Evolutionary conservation across 2,888 invertebrate genomes (phyloP).

Genomic region (Tachina grossa): DNA sequence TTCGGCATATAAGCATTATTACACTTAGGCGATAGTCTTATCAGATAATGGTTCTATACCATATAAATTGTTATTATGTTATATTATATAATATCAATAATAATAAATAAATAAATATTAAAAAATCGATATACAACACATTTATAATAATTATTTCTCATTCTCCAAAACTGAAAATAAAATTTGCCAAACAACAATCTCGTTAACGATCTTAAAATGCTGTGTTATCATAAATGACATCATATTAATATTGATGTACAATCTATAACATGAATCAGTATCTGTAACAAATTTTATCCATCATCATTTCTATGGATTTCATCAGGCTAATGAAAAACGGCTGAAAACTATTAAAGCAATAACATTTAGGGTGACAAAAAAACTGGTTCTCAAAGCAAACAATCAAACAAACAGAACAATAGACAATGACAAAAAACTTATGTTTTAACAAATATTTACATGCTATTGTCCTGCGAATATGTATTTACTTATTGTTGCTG

Average conservation of each 20-base stretch:
- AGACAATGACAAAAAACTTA: constrained; percentile 66
- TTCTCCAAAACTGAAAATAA: background rate
- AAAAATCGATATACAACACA: background rate
- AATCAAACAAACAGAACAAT: constrained; percentile 46
- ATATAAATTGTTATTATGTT: too few relatives aligned
- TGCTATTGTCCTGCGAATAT: constrained; percentile 46
- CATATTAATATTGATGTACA: constrained; percentile 49
- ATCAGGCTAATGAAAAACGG: constrained; percentile 56
- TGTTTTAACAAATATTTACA: constrained; percentile 68
- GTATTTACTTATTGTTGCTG: background rate
- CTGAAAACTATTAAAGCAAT: constrained; percentile 22
- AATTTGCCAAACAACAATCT: constrained; percentile 10
- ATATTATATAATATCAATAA: too few relatives aligned
- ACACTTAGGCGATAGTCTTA: too few relatives aligned
- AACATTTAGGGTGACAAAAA: constrained; percentile 66
- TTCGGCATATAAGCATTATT: too few relatives aligned
- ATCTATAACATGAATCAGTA: constrained; percentile 7
- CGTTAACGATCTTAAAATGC: constrained; percentile 41
- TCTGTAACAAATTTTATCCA: constrained; percentile 55
- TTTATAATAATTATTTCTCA: too few relatives aligned
- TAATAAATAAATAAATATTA: background rate
- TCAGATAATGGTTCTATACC: too few relatives aligned
- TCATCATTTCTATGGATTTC: constrained; percentile 60
- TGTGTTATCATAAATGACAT: constrained; percentile 65
- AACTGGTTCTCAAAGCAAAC: constrained; percentile 64